Evolutionary conservation across 2,888 invertebrate species (phyloP), one percentile per base, ranked within the genome.

Genomic region (Caenorhabditis japonica): DNA sequence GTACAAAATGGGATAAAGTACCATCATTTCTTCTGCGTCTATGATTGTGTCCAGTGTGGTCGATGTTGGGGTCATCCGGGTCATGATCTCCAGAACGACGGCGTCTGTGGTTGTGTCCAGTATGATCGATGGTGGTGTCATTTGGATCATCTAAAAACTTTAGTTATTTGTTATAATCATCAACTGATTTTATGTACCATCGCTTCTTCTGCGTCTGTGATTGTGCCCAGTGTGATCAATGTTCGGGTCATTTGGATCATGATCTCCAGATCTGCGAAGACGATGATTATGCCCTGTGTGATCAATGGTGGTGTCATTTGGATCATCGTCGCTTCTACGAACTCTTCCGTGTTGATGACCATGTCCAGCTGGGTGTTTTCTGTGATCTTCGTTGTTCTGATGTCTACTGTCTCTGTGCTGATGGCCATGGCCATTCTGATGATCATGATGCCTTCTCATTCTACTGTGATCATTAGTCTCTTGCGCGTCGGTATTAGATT

Each of bases 151-250:
- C 41, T 51, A 36, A 19, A 44, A 23, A 43, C 8, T 17, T n/a
- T 4, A 36, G 10, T 51, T n/a, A n/a, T 51, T 53, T 53, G 10
- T 33, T 12, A 49, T 21, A 33, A 8, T 47, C 34, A 34, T n/a
- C 30, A 10, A 53, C 38, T n/a, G n/a, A n/a, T n/a, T n/a, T n/a
- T n/a, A n/a, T n/a, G n/a, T 41, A 43, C 55, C 41, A 17, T 41
- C 36, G 43, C 21, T 25, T 46, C 62, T 41, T 46, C 53, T 38
- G 25, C 46, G 39, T 60, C 56, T 46, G 25, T 77, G 77, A 36
- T 77, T 68, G 34, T 77, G 77, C 4, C 74, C 74, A 25, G 71
- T 66, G 30, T 77, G 77, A 36, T 77, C 77, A 5, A 61, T n/a
- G 23, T 53, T 68, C 0, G 74, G 56, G 38, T 76, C 76, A 17